Percentiles rank a stretch among this genome's conserved stretches.
These are phyloP conservation scores for Psix sp. DNA, from an alignment of 1,140 invertebrate genomes.

Conservation along the genomic window DNA sequence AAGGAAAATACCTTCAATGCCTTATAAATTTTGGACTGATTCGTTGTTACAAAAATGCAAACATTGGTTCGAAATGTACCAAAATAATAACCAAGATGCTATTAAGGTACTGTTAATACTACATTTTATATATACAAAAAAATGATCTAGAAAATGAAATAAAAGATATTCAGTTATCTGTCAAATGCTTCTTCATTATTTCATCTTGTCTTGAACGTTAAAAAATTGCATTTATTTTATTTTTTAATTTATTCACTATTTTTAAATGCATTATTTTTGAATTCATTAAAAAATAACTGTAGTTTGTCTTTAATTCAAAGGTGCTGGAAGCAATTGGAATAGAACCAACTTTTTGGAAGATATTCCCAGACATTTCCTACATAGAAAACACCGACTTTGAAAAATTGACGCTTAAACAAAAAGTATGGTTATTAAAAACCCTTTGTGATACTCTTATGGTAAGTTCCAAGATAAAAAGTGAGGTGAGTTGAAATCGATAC, in stretches of 20 bases:
- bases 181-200: no score
- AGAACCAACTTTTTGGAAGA: conserved; percentile 77
- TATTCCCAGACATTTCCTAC: conserved; percentile 76
- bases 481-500: no score
- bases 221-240: no score
- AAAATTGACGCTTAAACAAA: conserved; percentile 78
- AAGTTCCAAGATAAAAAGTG: conserved; percentile 46
- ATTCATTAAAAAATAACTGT: not conserved
- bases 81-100: conserved; percentile 72
- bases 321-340: conserved; percentile 78
- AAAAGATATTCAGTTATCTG: not conserved
- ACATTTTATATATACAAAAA: conserved; percentile 2
- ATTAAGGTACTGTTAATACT: conserved; percentile 76
- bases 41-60: conserved; percentile 76
- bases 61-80: conserved; percentile 79
- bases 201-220: no score
- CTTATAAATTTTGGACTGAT: conserved; percentile 80
- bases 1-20: conserved; percentile 78
- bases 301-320: conserved; percentile 56
- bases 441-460: conserved; percentile 80
- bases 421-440: conserved; percentile 80
- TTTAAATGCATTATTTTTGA: no score
- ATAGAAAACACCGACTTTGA: conserved; percentile 78
- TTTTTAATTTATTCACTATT: no score
- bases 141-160: conserved; percentile 2